Conservation (phyloP, 2,888 invertebrate genomes). For the Synanthedon andrenaeformis region DNA sequence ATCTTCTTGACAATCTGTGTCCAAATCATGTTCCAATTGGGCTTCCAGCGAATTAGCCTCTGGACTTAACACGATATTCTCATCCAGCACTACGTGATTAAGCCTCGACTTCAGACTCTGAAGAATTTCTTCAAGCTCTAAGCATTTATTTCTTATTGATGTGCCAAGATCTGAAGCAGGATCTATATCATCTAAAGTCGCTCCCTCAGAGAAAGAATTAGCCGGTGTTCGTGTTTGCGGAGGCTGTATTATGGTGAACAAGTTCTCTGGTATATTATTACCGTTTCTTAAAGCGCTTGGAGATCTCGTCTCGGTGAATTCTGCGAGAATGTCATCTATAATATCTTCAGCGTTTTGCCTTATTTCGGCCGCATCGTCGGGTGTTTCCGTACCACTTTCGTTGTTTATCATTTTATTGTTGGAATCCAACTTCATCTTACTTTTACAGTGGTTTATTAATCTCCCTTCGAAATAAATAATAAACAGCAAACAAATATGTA, state of each 20-base stretch:
- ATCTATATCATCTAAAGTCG: slow-evolving; percentile 60
- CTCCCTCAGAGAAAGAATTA: slow-evolving; percentile 56
- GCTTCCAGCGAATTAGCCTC: slow-evolving; percentile 62
- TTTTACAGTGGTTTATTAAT: slow-evolving; percentile 26
- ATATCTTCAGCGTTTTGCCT: slow-evolving; percentile 63
- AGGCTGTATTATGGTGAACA: slow-evolving; percentile 56
- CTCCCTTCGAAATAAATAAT: slow-evolving; percentile 49
- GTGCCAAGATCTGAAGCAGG: slow-evolving; percentile 61
- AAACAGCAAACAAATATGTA: slow-evolving; percentile 13
- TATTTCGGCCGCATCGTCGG: slow-evolving; percentile 55
- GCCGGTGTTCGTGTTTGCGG: slow-evolving; percentile 59
- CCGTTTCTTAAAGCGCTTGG: slow-evolving; percentile 41
- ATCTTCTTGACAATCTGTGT: slow-evolving; percentile 65
- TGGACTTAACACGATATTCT: slow-evolving; percentile 62
- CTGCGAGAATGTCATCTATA: slow-evolving; percentile 61
- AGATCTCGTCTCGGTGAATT: slow-evolving; percentile 54
- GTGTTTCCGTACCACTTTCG: slow-evolving; percentile 49
- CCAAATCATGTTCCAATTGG: slow-evolving; percentile 61
- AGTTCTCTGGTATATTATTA: slow-evolving; percentile 45
- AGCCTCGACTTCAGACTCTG: slow-evolving; percentile 62
- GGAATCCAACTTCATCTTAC: slow-evolving; percentile 58
- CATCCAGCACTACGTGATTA: slow-evolving; percentile 62
- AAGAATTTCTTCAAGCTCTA: slow-evolving; percentile 63
- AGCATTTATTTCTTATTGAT: slow-evolving; percentile 62
- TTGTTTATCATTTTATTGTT: slow-evolving; percentile 63